A percentile compares a stretch with the other conserved stretches of the same genome.
Evolutionary conservation across 2,888 invertebrate genomes (phyloP).

Genomic region (Lepidochitona cinerea): DNA sequence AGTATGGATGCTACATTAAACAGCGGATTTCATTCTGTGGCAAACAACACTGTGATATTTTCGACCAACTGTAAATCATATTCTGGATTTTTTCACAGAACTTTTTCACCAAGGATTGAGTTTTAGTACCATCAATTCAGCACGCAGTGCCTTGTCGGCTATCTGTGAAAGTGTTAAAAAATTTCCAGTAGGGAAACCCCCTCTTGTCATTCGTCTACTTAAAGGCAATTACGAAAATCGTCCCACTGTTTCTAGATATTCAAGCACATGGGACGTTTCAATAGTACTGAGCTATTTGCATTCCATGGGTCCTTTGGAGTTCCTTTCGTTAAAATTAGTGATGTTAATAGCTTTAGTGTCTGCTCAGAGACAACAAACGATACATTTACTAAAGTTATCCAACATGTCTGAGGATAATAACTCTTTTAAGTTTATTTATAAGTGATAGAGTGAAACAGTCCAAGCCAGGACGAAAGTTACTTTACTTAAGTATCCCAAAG

Average conservation of each 20-base stretch:
- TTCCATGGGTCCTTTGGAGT: neutral
- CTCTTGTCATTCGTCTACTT: no score
- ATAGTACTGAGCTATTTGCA: neutral
- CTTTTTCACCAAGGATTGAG: neutral
- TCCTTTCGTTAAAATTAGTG: neutral
- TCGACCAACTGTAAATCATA: neutral
- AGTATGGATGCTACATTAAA: neutral
- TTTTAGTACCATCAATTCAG: neutral
- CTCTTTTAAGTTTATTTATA: no score
- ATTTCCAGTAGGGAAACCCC: neutral
- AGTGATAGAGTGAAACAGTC: no score
- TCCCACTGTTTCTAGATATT: neutral
- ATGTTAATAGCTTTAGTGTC: neutral
- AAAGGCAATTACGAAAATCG: neutral
- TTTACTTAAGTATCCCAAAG: no score
- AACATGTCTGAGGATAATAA: neutral
- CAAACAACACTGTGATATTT: neutral
- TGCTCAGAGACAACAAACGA: neutral
- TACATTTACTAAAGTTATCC: neutral
- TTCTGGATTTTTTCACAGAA: neutral
- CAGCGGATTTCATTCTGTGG: neutral
- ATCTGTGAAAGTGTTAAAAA: neutral
- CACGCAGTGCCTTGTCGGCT: neutral
- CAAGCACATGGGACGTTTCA: neutral
- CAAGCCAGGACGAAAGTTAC: no score